These are phyloP conservation scores for Oreohelix idahoensis DNA, from an alignment of 1,140 invertebrate genomes.

Conservation along the genomic window DNA sequence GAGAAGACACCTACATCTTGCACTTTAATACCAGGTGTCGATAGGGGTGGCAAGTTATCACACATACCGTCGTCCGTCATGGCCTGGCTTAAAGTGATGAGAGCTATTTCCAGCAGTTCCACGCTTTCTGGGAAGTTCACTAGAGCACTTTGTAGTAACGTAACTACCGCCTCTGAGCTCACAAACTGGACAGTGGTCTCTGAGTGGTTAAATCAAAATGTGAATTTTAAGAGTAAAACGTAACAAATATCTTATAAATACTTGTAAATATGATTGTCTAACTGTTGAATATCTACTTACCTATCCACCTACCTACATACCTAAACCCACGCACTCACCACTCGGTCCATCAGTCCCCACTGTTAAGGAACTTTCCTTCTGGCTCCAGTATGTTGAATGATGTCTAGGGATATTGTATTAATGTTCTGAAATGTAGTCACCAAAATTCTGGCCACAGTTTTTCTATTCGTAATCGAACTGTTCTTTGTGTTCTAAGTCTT, in stretches of 20 bases:
- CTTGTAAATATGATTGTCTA: neutral
- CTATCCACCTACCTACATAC: too few relatives aligned
- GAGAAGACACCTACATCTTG: too few relatives aligned
- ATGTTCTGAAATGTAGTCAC: too few relatives aligned
- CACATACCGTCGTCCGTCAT: neutral
- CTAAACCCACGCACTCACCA: neutral
- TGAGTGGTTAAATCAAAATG: neutral
- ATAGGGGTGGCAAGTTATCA: too few relatives aligned
- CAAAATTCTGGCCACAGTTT: too few relatives aligned
- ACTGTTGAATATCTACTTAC: neutral
- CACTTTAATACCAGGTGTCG: too few relatives aligned
- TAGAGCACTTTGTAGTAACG: constrained; percentile 14
- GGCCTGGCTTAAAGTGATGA: constrained; percentile 36
- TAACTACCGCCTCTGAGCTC: constrained; percentile 29
- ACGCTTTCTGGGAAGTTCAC: constrained; percentile 45
- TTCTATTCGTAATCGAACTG: too few relatives aligned
- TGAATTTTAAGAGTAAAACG: neutral
- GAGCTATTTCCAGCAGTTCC: constrained; percentile 42
- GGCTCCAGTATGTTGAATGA: too few relatives aligned
- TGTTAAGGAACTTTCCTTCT: too few relatives aligned
- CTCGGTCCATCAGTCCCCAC: too few relatives aligned
- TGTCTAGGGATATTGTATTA: too few relatives aligned
- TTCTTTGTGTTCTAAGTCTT: too few relatives aligned
- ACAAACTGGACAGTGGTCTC: constrained; percentile 37
- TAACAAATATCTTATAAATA: neutral